Conservation (phyloP, 2,113 vertebrate species). For the Grammomys surdaster region DNA sequence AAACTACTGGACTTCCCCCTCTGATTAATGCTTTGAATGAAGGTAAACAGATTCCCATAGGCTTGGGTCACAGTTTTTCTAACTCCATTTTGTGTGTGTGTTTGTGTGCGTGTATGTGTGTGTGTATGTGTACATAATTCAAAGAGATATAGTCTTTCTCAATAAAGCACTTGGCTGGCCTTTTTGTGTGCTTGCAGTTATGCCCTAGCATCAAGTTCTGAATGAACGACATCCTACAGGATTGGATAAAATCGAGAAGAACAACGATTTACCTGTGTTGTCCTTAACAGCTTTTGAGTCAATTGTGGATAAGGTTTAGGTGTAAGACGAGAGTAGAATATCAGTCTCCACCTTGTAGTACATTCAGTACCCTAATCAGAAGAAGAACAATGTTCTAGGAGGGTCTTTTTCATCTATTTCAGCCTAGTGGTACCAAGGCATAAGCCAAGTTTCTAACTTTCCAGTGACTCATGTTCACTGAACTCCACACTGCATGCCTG, state of each 20-base stretch:
- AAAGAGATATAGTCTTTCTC: background rate
- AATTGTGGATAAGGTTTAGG: background rate
- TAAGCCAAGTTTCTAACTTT: background rate
- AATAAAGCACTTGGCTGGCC: background rate
- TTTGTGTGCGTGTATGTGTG: background rate
- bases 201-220: background rate
- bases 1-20: background rate
- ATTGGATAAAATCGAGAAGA: background rate
- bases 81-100: background rate
- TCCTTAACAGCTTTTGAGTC: background rate
- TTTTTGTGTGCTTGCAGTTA: background rate
- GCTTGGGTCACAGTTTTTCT: background rate
- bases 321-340: background rate
- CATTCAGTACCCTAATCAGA: background rate
- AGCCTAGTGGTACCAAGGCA: background rate
- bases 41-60: background rate
- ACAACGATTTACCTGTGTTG: background rate
- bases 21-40: slow-evolving; percentile 18
- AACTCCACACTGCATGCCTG: background rate
- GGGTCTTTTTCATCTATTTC: background rate
- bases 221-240: background rate
- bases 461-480: background rate
- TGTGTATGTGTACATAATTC: background rate
- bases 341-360: background rate
- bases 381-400: background rate